These are phyloP conservation scores for Ectropis grisescens DNA, from an alignment of 1,140 invertebrate species.

Conservation along the genomic window DNA sequence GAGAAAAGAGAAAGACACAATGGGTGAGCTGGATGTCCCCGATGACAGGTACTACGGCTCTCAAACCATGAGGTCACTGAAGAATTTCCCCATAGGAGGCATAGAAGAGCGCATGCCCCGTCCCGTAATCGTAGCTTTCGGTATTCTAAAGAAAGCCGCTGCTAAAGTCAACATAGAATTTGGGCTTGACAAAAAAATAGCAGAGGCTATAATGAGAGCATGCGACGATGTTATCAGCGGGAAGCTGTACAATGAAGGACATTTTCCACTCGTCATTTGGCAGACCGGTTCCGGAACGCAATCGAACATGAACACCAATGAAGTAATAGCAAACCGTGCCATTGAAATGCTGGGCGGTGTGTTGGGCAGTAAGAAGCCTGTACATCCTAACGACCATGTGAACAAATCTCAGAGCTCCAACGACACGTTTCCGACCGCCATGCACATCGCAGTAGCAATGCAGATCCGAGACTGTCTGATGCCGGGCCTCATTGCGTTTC, in stretches of 20 bases:
- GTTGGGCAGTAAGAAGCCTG: conserved; percentile 93
- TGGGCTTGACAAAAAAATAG: conserved; percentile 87
- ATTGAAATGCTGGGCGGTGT: conserved; percentile 95
- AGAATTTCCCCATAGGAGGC: conserved; percentile 98
- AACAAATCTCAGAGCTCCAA: conserved; percentile 99
- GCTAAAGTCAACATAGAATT: conserved; percentile 95
- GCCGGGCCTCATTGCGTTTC: conserved; percentile 83
- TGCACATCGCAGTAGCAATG: conserved; percentile 96
- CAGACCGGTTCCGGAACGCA: conserved; percentile 99
- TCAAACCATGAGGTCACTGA: conserved; percentile 94
- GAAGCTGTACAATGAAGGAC: conserved; percentile 88
- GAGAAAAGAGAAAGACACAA: conserved; percentile 87
- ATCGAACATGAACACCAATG: conserved; percentile 99
- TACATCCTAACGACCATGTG: conserved; percentile 99
- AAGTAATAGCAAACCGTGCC: conserved; percentile 95
- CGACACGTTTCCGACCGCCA: conserved; percentile 99
- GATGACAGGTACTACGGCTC: conserved; percentile 96
- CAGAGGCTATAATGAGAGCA: conserved; percentile 91
- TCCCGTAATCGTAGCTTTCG: conserved; percentile 95
- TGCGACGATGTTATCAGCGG: conserved; percentile 97
- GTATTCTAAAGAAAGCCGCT: conserved; percentile 97
- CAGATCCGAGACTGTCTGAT: conserved; percentile 89
- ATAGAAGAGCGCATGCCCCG: conserved; percentile 69
- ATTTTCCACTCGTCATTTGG: conserved; percentile 99
- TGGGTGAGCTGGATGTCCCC: conserved; percentile 95